Base-by-base conservation (phyloP, 1,140 invertebrate species). In the Tetranychus urticae region DNA sequence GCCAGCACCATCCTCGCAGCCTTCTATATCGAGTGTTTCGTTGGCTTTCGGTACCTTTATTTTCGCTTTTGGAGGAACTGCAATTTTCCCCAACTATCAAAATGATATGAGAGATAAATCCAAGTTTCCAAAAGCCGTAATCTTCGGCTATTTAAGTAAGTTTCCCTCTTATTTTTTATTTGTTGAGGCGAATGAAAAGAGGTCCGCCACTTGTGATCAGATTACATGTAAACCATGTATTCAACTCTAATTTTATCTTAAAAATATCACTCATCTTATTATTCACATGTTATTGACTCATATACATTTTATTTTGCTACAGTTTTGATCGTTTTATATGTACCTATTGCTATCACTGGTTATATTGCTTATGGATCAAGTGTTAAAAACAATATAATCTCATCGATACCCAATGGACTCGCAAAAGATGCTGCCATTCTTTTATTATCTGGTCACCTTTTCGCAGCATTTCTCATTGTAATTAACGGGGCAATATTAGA, bases 21-120 rank as follows among this genome's bases (percentile, higher is more conserved):
- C 39, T 10, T 69, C 65, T 1, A 62, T 72, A 42, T 56, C 8
- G 7, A 65, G 77, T 63, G 80, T 81, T 70, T 81, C 80, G 66
- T 65, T 81, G 4, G 75, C 79, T 0, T 78, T 80, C 63, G 80
- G 80, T 7, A 77, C 77, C 12, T 77, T 82, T 60, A 69, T 81
- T 68, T 82, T 82, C 66, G 74, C 79, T 2, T 82, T 79, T 69
- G 80, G 79, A 3, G 80, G 80, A 23, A 78, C 78, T 0, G 78
- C 79, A 8, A 77, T 79, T 1, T 82, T 82, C 70, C 80, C 81
- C 10, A 81, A 79, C 2, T 80, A 82, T 39, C 80, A 81, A 66
- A 81, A 82, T 65, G 80, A 82, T 64, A 81, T 81, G 80, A 69
- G 71, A 34, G 72, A 81, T 58, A 76, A 75, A 63, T 69, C 68